Percentiles rank a stretch among this genome's conserved stretches.
These are phyloP conservation scores for Pseudorectes ferrugineus DNA, from an alignment of 2,113 vertebrate genomes.

Conservation along the genomic window DNA sequence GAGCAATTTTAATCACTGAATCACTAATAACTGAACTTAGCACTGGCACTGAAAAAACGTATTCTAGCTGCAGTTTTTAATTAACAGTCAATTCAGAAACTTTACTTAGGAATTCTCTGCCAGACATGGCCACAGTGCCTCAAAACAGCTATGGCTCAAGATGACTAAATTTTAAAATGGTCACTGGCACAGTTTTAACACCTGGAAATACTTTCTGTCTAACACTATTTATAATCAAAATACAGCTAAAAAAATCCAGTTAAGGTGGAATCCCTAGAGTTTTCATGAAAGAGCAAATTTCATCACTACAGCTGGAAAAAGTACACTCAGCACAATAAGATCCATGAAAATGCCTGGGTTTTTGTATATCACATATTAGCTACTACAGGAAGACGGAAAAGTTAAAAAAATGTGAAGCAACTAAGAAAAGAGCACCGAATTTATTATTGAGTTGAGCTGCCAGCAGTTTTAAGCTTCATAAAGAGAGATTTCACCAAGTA, in stretches of 20 bases:
- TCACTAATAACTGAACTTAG: background rate
- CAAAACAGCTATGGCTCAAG: background rate
- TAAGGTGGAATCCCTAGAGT: background rate
- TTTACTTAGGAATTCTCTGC: background rate
- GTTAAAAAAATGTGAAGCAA: background rate
- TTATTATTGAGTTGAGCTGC: background rate
- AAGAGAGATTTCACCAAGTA: background rate
- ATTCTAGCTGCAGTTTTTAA: background rate
- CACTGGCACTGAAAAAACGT: background rate
- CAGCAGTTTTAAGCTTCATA: background rate
- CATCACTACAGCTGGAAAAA: background rate
- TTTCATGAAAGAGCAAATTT: background rate
- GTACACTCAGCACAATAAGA: background rate
- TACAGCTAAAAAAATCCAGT: background rate
- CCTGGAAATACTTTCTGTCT: background rate
- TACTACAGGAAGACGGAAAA: background rate
- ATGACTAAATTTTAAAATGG: background rate
- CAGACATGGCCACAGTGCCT: background rate
- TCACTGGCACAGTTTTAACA: background rate
- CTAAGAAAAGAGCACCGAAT: background rate
- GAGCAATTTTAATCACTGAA: background rate
- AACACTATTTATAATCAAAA: background rate
- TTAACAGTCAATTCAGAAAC: background rate
- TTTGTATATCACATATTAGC: background rate
- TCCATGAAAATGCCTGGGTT: fast-evolving